phyloP scores from a whole-genome alignment of 1,140 invertebrate species.

The Drepana arcuata region DNA sequence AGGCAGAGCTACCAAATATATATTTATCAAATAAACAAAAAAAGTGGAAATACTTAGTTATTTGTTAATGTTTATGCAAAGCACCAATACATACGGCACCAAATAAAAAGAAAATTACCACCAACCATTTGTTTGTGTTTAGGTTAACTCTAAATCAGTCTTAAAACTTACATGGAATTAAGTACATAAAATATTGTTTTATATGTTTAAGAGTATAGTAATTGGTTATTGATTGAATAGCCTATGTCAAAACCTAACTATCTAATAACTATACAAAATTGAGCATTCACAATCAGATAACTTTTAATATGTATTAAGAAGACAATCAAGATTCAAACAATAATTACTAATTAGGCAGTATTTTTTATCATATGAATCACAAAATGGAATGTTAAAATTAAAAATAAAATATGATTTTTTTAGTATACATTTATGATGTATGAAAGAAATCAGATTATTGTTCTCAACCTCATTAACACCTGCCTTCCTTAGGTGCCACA shows the following conservation, averaged over 20 bases:
- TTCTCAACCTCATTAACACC: not conserved
- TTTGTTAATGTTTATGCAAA: not conserved
- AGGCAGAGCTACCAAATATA: too few relatives aligned
- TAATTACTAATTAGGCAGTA: not conserved
- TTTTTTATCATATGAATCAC: conserved; percentile 20
- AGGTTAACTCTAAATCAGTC: conserved; percentile 13
- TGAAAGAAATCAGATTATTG: not conserved
- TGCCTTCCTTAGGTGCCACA: not conserved
- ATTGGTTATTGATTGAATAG: not conserved
- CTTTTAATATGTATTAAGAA: not conserved
- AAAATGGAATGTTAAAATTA: conserved; percentile 36
- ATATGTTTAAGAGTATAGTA: conserved; percentile 2
- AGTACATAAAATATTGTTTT: conserved; percentile 21
- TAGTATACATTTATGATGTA: not conserved
- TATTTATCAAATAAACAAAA: not conserved
- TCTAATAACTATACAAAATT: not conserved
- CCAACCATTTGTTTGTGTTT: not conserved
- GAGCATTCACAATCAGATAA: not conserved
- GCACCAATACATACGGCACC: not conserved
- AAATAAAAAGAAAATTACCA: not conserved
- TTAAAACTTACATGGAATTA: conserved; percentile 7
- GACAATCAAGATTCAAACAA: not conserved
- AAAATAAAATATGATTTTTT: not conserved
- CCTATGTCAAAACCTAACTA: not conserved
- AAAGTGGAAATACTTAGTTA: not conserved